A percentile compares a stretch with the other conserved stretches of the same genome.
Conservation (phyloP, 1,140 invertebrate genomes). For the Charaxes varanes region DNA sequence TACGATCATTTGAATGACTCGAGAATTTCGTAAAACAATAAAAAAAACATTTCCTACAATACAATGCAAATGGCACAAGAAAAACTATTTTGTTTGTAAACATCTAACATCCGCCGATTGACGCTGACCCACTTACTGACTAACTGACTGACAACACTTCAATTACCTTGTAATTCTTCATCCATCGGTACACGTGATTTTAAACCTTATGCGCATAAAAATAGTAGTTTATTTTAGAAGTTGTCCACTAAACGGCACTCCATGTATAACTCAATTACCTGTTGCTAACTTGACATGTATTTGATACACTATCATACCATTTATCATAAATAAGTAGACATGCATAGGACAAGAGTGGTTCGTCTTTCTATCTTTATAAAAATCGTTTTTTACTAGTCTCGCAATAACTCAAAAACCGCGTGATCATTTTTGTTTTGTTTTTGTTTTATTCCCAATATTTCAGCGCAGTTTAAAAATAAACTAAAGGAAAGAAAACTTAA, state of each 20-base stretch:
- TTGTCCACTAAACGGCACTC: background rate
- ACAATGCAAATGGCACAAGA: conserved; percentile 31
- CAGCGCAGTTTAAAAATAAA: too few relatives aligned
- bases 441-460: too few relatives aligned
- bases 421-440: too few relatives aligned
- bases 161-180: conserved; percentile 18
- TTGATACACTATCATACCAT: conserved; percentile 4
- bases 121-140: conserved; percentile 30
- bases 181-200: conserved; percentile 4
- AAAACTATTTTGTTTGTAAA: conserved; percentile 45
- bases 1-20: too few relatives aligned
- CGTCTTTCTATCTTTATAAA: too few relatives aligned
- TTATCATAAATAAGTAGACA: conserved; percentile 1
- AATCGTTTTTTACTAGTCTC: too few relatives aligned
- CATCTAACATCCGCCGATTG: conserved; percentile 27
- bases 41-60: conserved; percentile 10
- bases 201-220: conserved; percentile 9
- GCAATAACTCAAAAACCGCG: too few relatives aligned
- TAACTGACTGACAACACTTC: conserved; percentile 7
- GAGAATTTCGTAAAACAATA: conserved; percentile 4
- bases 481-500: too few relatives aligned
- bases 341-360: too few relatives aligned
- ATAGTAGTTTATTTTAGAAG: background rate
- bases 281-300: conserved; percentile 8
- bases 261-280: conserved; percentile 9